These are phyloP conservation scores for Synanceia verrucosa DNA, from an alignment of 2,797 vertebrate species.

Conservation along the genomic window DNA sequence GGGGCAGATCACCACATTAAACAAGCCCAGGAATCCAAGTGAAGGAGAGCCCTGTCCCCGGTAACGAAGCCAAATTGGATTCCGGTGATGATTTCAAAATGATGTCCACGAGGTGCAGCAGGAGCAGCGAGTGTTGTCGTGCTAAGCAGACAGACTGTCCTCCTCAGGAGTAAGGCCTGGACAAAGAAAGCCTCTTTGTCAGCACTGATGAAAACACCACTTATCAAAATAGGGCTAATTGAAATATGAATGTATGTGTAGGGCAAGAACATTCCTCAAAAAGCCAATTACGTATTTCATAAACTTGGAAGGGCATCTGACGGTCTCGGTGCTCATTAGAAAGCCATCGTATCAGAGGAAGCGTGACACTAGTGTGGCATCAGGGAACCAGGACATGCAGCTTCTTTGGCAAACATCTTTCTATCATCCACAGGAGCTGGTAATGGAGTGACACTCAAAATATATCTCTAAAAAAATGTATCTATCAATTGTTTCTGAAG, in stretches of 20 bases:
- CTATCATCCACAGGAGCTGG: neutral
- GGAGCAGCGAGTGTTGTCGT: conserved; percentile 21
- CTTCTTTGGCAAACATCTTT: conserved; percentile 8
- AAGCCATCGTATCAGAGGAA: conserved; percentile 10
- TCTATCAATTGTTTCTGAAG: conserved; percentile 17
- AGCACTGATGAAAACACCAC: conserved; percentile 35
- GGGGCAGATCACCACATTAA: conserved; percentile 78
- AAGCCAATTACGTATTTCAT: conserved; percentile 60
- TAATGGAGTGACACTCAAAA: neutral
- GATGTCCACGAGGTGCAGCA: conserved; percentile 79
- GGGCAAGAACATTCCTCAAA: conserved; percentile 33
- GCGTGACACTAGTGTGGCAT: neutral
- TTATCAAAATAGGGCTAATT: conserved; percentile 50
- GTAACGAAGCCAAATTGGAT: conserved; percentile 82
- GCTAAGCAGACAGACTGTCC: conserved; percentile 45
- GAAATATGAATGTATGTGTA: conserved; percentile 63
- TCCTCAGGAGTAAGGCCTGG: neutral
- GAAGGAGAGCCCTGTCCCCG: conserved; percentile 75
- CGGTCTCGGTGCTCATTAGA: neutral
- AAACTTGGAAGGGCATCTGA: conserved; percentile 37
- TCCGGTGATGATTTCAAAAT: conserved; percentile 77
- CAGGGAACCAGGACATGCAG: neutral
- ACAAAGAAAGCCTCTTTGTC: conserved; percentile 52
- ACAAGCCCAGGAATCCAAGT: conserved; percentile 67
- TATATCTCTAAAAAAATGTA: neutral